phyloP scores from a whole-genome alignment of 2,113 vertebrate genomes.

The Monarcha castaneiventris region DNA sequence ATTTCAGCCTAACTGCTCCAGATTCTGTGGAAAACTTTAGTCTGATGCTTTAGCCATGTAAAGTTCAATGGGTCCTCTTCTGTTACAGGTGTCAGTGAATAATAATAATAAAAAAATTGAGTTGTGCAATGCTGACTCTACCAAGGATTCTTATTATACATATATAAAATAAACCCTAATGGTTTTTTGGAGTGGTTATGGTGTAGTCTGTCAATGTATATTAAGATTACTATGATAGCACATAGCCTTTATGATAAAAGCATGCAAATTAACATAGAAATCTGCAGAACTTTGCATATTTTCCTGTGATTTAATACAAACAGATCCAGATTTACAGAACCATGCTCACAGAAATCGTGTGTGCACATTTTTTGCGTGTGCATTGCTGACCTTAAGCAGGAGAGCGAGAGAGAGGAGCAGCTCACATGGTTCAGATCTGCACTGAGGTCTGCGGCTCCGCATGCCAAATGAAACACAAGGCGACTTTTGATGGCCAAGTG shows the following conservation, averaged over 20 bases:
- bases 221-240: conserved; percentile 62
- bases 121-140: not conserved
- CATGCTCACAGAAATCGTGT: not conserved
- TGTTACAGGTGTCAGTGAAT: conserved; percentile 16
- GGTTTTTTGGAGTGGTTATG: conserved; percentile 46
- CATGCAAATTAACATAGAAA: conserved; percentile 59
- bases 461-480: conserved; percentile 25
- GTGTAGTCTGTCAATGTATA: conserved; percentile 52
- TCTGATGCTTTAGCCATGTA: not conserved
- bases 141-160: conserved; percentile 23
- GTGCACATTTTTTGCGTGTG: not conserved
- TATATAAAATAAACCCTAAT: conserved; percentile 52
- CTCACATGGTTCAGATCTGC: not conserved
- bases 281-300: conserved; percentile 54
- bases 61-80: not conserved
- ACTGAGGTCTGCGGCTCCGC: not conserved
- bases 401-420: not conserved
- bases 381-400: not conserved
- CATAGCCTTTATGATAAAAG: conserved; percentile 57
- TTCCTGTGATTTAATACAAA: conserved; percentile 33
- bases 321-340: conserved; percentile 27
- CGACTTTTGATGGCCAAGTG: conserved; percentile 27
- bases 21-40: not conserved
- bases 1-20: not conserved
- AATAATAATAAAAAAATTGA: not conserved